Evolutionary conservation across 2,797 vertebrate genomes (phyloP).

Genomic region (Sebastiscus tertius): DNA sequence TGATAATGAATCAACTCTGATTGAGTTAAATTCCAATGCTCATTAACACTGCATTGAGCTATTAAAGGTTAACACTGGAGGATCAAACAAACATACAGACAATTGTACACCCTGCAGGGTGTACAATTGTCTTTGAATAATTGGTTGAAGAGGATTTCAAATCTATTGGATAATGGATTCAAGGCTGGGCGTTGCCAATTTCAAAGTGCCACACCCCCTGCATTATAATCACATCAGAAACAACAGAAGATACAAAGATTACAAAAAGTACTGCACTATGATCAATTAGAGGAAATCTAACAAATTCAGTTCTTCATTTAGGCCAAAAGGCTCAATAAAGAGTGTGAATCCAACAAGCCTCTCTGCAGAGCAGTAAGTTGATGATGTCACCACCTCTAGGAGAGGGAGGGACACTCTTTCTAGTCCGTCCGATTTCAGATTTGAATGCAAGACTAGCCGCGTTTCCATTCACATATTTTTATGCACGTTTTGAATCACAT

Average conservation of each 20-base stretch:
- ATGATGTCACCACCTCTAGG: neutral
- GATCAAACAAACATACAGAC: neutral
- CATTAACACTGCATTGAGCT: slow-evolving; percentile 8
- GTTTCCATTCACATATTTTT: neutral
- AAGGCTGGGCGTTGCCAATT: neutral
- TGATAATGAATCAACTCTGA: neutral
- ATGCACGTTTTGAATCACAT: neutral
- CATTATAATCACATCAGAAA: no score
- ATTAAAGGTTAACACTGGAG: slow-evolving; percentile 19
- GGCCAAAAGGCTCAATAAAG: neutral
- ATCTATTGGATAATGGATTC: neutral
- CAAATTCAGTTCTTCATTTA: neutral
- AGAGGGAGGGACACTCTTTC: neutral
- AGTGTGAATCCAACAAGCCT: neutral
- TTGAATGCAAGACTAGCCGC: neutral
- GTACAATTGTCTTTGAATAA: neutral
- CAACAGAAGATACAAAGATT: neutral
- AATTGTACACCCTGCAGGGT: neutral
- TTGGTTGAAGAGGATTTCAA: slow-evolving; percentile 1
- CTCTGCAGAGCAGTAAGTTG: neutral
- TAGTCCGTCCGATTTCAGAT: neutral
- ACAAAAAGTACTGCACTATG: neutral
- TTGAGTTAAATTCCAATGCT: neutral
- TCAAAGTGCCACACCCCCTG: neutral
- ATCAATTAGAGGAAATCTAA: neutral